Evolutionary conservation across 2,888 invertebrate genomes (phyloP), one percentile per base, ranked within the genome.

Genomic region (Thyatira batis): DNA sequence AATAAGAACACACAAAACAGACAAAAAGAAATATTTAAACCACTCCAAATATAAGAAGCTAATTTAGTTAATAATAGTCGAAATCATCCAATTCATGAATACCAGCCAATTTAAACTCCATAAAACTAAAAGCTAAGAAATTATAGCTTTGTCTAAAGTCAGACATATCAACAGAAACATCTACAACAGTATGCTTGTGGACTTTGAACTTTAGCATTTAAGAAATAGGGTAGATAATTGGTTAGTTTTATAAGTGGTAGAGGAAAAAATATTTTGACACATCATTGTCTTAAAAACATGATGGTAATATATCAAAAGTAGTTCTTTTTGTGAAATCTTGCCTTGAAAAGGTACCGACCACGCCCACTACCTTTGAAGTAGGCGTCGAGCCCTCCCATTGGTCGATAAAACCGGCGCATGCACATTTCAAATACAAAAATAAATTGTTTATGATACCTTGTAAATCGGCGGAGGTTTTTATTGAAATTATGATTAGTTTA

Each of bases 391-490:
- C 8, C 27, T n/a, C 8, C 48, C 4, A 48, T 48, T 48, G 48
- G 48, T n/a, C 10, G 27, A 13, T 1, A 39, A 17, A 13, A 1
- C 8, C 13, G n/a, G 1, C 27, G 48, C 50, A 33, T 50, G 48
- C 48, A 46, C 52, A 49, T 49, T 20, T n/a, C 20, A 51, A 27
- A 46, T 39, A 20, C 17, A 20, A 48, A 55, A 58, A 50, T 20
- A 66, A 61, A 55, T 67, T 58, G 63, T 63, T 66, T 58, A 59
- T 51, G 53, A 49, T 45, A 49, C 55, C 64, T 65, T 67, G 70
- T 73, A 73, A 75, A 73, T 73, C 71, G 60, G 54, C 70, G 59
- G 61, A 54, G 49, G 65, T 70, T 69, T 65, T 77, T 69, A 67
- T 54, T 52, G 58, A 53, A 60, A 58, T 61, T 65, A 62, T 56